Base-by-base conservation (phyloP, 1,140 invertebrate genomes). In the Heliconius hermathena region DNA sequence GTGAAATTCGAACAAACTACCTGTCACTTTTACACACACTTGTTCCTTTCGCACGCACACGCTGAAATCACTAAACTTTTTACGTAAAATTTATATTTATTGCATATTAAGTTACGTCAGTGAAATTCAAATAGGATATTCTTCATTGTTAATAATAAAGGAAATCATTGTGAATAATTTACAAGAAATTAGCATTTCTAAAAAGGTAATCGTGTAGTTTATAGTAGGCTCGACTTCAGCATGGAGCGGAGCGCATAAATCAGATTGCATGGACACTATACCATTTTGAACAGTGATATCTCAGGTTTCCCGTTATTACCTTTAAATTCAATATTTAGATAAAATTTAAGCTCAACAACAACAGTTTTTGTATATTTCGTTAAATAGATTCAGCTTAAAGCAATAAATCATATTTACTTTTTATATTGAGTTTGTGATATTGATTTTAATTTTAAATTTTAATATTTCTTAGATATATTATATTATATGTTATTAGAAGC, bases 181-280 rank as follows among this genome's bases (percentile, higher is more conserved):
- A 83, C 82, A 85, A 82, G 84, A 74, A 87, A 89, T 91, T 90
- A 89, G 85, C 87, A 89, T 90, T 88, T 88, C 89, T 90, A 89
- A 92, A 91, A 91, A 89, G 89, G 89, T 80, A 85, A 88, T 80
- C 86, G 66, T 54, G 76, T 77, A 77, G 66, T 77, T 90, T 91
- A 91, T 87, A 82, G 82, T 72, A 54, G 83, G 70, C 79, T 74
- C 72, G 78, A 82, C 83, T 88, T 84, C 83, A 83, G 83, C 83
- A 81, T 79, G 77, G 78, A 86, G 80, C 79, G 78, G 78, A 74
- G 73, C 82, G 86, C 88, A 88, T 92, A 92, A 90, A 92, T 92
- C 89, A 92, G 90, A 91, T 91, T 90, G 89, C 82, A 86, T 87
- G 89, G 87, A 90, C 88, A 89, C 85, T 87, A 86, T 84, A 90